A percentile compares a stretch with the other conserved stretches of the same genome.
These are phyloP conservation scores for Misgurnus anguillicaudatus DNA, from an alignment of 2,113 vertebrate species.

Conservation along the genomic window DNA sequence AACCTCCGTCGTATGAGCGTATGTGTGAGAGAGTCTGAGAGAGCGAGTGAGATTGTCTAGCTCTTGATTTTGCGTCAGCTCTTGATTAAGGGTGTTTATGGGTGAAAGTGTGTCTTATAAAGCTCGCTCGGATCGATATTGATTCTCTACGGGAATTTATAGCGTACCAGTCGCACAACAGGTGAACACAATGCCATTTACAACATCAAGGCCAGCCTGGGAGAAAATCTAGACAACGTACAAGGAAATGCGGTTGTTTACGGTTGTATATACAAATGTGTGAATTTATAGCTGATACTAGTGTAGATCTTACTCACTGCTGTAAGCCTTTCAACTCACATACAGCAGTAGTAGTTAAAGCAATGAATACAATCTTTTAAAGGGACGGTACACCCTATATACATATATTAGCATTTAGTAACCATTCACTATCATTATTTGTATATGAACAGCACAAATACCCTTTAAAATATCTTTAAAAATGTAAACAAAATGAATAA, in stretches of 20 bases:
- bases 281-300: background rate
- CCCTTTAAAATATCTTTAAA: too few relatives aligned
- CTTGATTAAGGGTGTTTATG: slow-evolving; percentile 12
- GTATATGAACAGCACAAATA: too few relatives aligned
- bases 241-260: background rate
- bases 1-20: slow-evolving; percentile 11
- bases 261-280: slow-evolving; percentile 4
- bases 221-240: slow-evolving; percentile 3
- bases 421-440: too few relatives aligned
- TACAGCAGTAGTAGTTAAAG: background rate
- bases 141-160: slow-evolving; percentile 12
- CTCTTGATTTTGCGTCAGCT: slow-evolving; percentile 31
- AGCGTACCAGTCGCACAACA: slow-evolving; percentile 22
- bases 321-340: background rate
- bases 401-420: too few relatives aligned
- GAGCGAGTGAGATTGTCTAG: slow-evolving; percentile 3
- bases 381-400: too few relatives aligned
- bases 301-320: background rate
- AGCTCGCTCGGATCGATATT: background rate
- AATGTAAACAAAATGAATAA: too few relatives aligned
- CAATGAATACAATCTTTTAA: background rate
- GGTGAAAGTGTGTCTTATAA: slow-evolving; percentile 28
- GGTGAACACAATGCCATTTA: slow-evolving; percentile 27
- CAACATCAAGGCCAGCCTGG: background rate
- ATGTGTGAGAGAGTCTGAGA: background rate